Conservation (phyloP, 2,888 invertebrate species). For the Slavum lentiscoides region DNA sequence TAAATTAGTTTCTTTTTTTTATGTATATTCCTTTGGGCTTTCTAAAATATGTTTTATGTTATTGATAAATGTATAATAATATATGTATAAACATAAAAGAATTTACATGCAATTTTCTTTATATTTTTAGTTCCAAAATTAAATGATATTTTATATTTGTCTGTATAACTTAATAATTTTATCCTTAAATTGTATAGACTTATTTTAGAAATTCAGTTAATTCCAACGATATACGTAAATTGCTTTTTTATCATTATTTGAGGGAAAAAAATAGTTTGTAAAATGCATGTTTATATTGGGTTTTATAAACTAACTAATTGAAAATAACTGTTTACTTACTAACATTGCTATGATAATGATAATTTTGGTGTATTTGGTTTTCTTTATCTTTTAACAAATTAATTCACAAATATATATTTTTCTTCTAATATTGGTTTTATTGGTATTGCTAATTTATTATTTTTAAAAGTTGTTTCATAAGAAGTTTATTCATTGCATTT, state of each 20-base stretch:
- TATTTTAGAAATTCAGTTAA: background rate
- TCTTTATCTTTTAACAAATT: background rate
- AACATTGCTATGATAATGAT: conserved; percentile 22
- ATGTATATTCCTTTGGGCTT: background rate
- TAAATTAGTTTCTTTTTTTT: background rate
- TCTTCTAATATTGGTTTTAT: background rate
- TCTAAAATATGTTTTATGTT: background rate
- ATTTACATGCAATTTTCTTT: background rate
- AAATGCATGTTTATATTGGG: conserved; percentile 23
- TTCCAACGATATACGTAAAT: background rate
- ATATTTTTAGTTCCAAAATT: background rate
- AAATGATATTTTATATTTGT: background rate
- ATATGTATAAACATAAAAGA: background rate
- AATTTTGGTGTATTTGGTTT: conserved; percentile 1
- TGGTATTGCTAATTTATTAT: background rate
- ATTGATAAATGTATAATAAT: background rate
- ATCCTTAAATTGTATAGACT: background rate
- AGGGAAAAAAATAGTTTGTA: too few species aligned
- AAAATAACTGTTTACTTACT: background rate
- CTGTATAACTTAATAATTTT: background rate
- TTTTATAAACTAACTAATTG: background rate
- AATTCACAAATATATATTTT: background rate
- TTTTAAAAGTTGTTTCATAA: background rate
- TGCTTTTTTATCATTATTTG: background rate
- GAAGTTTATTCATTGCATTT: background rate